Evolutionary conservation across 2,797 vertebrate species (phyloP).

Genomic region (Novumbra hubbsi): DNA sequence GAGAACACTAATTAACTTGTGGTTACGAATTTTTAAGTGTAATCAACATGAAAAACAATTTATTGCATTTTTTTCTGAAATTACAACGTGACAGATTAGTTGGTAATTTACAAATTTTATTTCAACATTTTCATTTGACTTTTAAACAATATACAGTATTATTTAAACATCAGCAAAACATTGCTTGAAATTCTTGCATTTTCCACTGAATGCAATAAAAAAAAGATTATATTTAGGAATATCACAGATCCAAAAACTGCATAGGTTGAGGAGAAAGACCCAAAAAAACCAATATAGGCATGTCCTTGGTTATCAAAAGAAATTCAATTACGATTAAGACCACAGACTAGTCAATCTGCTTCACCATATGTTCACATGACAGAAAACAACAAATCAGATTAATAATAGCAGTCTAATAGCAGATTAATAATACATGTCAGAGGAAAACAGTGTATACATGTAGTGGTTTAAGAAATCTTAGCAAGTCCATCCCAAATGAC

Average conservation of each 20-base stretch:
- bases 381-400: conserved; percentile 17
- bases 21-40: not conserved
- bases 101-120: conserved; percentile 68
- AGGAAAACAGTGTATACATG: conserved; percentile 9
- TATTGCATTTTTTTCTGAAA: not conserved
- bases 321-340: conserved; percentile 13
- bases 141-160: conserved; percentile 54
- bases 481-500: not conserved
- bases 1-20: too few species aligned
- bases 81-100: not conserved
- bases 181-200: conserved; percentile 40
- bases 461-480: conserved; percentile 25
- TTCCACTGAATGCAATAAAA: conserved; percentile 62
- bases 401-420: not conserved
- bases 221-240: conserved; percentile 57
- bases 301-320: conserved; percentile 35
- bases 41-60: conserved; percentile 31
- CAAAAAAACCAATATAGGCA: conserved; percentile 39
- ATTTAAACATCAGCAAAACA: conserved; percentile 52
- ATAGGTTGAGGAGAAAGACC: conserved; percentile 60
- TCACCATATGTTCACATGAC: conserved; percentile 41
- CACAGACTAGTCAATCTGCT: conserved; percentile 18
- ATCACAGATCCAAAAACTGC: conserved; percentile 62
- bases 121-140: conserved; percentile 60
- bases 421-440: not conserved